phyloP scores from a whole-genome alignment of 2,888 invertebrate species.

The Euproctis similis region DNA sequence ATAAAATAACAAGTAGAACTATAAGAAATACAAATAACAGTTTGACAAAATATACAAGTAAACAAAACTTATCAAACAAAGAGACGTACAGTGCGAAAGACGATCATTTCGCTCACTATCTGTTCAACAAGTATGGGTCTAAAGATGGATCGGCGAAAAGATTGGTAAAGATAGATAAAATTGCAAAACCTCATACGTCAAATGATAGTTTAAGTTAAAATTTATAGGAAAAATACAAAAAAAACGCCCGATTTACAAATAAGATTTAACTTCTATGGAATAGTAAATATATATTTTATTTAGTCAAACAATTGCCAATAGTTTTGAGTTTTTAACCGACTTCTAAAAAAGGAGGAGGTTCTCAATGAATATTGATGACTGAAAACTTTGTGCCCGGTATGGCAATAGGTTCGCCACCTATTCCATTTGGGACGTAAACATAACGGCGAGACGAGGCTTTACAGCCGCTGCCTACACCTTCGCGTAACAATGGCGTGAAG shows the following conservation, averaged over 20 bases:
- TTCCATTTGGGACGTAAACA: too few relatives aligned
- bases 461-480: too few relatives aligned
- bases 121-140: slow-evolving; percentile 30
- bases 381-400: too few relatives aligned
- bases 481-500: too few relatives aligned
- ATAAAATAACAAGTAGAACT: slow-evolving; percentile 23
- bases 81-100: slow-evolving; percentile 34
- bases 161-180: slow-evolving; percentile 3
- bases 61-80: slow-evolving; percentile 22
- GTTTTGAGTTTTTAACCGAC: too few relatives aligned
- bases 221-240: not conserved
- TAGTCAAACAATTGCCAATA: too few relatives aligned
- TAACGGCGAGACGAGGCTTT: too few relatives aligned
- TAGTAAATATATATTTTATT: too few relatives aligned
- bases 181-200: slow-evolving; percentile 2
- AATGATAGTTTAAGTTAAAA: slow-evolving; percentile 13
- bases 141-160: slow-evolving; percentile 12
- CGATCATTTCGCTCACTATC: slow-evolving; percentile 48
- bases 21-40: slow-evolving; percentile 37
- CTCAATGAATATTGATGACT: too few relatives aligned
- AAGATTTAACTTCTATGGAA: too few relatives aligned
- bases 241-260: not conserved
- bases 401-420: too few relatives aligned
- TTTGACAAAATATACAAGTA: slow-evolving; percentile 32
- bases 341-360: too few relatives aligned